Evolutionary conservation across 2,113 vertebrate genomes (phyloP).

Genomic region (Toxotes chatareus): DNA sequence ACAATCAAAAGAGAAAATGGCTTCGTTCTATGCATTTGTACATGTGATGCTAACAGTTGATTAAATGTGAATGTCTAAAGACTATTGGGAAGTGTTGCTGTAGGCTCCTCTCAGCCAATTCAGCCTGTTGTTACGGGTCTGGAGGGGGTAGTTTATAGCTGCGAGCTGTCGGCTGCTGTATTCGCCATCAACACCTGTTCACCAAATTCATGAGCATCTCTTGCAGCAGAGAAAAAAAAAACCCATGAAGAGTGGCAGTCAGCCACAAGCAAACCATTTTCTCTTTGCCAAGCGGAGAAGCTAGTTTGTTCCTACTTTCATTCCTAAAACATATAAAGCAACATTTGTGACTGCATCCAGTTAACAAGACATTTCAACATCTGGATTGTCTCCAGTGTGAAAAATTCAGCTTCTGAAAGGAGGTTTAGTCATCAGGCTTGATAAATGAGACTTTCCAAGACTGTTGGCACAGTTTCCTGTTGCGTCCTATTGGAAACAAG

Average conservation of each 20-base stretch:
- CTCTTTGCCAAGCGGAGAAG: neutral
- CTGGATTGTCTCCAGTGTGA: conserved; percentile 11
- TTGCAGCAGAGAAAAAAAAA: neutral
- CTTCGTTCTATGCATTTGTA: neutral
- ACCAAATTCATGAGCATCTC: neutral
- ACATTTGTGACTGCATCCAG: conserved; percentile 19
- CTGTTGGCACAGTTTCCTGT: conserved; percentile 20
- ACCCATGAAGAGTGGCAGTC: neutral
- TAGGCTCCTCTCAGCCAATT: neutral
- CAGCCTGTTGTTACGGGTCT: neutral
- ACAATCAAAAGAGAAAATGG: neutral
- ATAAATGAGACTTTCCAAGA: conserved; percentile 24
- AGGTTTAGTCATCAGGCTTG: conserved; percentile 24
- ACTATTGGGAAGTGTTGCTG: conserved; percentile 6
- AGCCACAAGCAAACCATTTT: neutral
- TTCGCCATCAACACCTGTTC: conserved; percentile 13
- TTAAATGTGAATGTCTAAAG: neutral
- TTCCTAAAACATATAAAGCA: conserved; percentile 11
- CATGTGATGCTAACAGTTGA: conserved; percentile 3
- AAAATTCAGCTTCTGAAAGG: neutral
- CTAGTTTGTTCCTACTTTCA: neutral
- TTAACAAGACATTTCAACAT: conserved; percentile 20
- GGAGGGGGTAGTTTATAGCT: neutral
- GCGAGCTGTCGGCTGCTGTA: neutral
- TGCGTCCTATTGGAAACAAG: conserved; percentile 27